A percentile compares a stretch with the other conserved stretches of the same genome.
These are phyloP conservation scores for Chaetodon auriga DNA, from an alignment of 2,113 vertebrate species.

Conservation along the genomic window DNA sequence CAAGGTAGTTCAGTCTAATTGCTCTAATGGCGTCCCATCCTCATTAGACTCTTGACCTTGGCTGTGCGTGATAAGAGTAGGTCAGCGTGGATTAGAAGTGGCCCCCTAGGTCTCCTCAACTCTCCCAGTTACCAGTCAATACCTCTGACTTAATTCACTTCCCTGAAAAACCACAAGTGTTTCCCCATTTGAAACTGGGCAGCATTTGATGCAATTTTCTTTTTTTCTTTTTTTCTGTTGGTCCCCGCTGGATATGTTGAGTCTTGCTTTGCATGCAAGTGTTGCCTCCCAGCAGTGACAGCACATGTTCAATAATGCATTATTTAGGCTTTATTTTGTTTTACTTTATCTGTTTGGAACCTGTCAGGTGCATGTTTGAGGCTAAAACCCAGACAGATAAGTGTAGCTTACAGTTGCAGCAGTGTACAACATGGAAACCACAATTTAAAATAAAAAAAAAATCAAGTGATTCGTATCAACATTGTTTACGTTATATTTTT, in stretches of 20 bases:
- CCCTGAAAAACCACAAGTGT: constrained; percentile 39
- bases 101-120: constrained; percentile 65
- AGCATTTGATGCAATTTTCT: constrained; percentile 12
- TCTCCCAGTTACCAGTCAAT: constrained; percentile 72
- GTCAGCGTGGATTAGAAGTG: constrained; percentile 80
- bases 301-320: constrained; percentile 6
- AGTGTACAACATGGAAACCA: background rate
- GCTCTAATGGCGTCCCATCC: constrained; percentile 81
- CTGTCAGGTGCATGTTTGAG: background rate
- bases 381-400: constrained; percentile 2
- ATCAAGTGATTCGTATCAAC: background rate
- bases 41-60: constrained; percentile 85
- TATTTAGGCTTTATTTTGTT: background rate
- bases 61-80: constrained; percentile 76
- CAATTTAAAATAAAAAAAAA: background rate
- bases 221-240: background rate
- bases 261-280: background rate
- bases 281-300: background rate
- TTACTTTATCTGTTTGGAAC: background rate
- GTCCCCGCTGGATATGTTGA: background rate
- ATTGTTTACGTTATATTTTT: background rate
- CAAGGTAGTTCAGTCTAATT: constrained; percentile 82
- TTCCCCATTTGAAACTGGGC: constrained; percentile 46
- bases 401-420: background rate
- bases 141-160: constrained; percentile 58